These are phyloP conservation scores for Zenarchopterus dispar DNA, from an alignment of 2,797 vertebrate genomes.

Conservation along the genomic window DNA sequence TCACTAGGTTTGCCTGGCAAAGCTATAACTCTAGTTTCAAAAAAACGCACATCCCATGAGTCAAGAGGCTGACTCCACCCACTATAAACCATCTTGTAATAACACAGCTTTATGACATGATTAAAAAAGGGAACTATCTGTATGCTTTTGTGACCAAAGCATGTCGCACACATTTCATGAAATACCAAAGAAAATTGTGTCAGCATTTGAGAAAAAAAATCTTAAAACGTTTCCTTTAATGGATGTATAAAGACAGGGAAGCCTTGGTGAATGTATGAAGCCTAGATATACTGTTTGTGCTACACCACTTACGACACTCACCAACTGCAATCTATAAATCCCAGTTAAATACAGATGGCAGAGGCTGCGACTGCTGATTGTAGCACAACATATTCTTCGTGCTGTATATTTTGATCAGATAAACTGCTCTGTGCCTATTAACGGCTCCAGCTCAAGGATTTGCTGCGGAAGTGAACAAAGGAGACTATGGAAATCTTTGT, in stretches of 20 bases:
- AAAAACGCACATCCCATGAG: too few relatives aligned
- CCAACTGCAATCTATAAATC: slow-evolving; percentile 50
- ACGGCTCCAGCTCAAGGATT: slow-evolving; percentile 21
- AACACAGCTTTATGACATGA: too few relatives aligned
- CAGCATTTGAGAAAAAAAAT: neutral
- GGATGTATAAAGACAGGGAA: slow-evolving; percentile 6
- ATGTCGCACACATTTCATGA: too few relatives aligned
- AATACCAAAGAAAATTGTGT: too few relatives aligned
- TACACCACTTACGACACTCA: slow-evolving; percentile 19
- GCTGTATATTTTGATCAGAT: slow-evolving; percentile 29
- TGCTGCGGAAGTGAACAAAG: slow-evolving; percentile 23
- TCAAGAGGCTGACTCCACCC: too few relatives aligned
- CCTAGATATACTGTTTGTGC: slow-evolving; percentile 32
- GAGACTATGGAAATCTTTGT: slow-evolving; percentile 20
- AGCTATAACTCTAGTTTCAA: too few relatives aligned
- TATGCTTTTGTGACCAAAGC: too few relatives aligned
- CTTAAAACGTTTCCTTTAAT: slow-evolving; percentile 17
- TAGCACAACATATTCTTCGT: slow-evolving; percentile 15
- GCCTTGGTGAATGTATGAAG: neutral
- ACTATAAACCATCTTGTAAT: too few relatives aligned
- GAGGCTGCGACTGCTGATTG: slow-evolving; percentile 21
- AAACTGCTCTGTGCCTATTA: slow-evolving; percentile 19
- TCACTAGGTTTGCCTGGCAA: too few relatives aligned
- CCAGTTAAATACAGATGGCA: slow-evolving; percentile 38
- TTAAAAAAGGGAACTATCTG: too few relatives aligned